Conservation (phyloP, 35 echinoderm and acorn worm species). For the Lytechinus pictus region DNA sequence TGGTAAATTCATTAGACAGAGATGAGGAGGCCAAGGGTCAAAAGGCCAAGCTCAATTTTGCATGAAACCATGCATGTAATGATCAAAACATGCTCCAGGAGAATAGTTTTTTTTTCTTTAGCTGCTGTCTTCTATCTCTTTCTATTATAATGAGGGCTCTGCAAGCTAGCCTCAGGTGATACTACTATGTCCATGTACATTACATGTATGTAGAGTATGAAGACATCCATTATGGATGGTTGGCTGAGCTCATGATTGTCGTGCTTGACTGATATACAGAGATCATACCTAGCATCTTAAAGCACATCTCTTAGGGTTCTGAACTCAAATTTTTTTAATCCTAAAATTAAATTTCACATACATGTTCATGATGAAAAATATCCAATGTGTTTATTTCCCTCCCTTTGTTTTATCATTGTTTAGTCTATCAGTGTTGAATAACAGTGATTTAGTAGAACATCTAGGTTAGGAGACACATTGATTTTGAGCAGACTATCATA, state of each 20-base stretch:
- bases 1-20: background rate
- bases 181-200: background rate
- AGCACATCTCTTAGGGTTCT: background rate
- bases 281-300: background rate
- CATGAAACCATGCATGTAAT: constrained; percentile 11
- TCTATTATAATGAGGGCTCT: background rate
- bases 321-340: background rate
- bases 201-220: background rate
- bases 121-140: background rate
- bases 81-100: background rate
- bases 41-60: background rate
- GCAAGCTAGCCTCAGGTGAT: background rate
- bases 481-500: too few relatives aligned
- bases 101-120: background rate
- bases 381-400: background rate
- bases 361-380: background rate
- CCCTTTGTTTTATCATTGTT: too few relatives aligned
- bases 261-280: background rate
- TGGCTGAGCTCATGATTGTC: background rate
- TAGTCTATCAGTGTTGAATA: too few relatives aligned
- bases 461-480: too few relatives aligned
- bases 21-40: background rate
- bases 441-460: too few relatives aligned
- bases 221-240: background rate
- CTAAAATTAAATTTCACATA: background rate